Evolutionary conservation across 2,888 invertebrate genomes (phyloP), one percentile per base, ranked within the genome.

Genomic region (Dastarcus helophoroides): DNA sequence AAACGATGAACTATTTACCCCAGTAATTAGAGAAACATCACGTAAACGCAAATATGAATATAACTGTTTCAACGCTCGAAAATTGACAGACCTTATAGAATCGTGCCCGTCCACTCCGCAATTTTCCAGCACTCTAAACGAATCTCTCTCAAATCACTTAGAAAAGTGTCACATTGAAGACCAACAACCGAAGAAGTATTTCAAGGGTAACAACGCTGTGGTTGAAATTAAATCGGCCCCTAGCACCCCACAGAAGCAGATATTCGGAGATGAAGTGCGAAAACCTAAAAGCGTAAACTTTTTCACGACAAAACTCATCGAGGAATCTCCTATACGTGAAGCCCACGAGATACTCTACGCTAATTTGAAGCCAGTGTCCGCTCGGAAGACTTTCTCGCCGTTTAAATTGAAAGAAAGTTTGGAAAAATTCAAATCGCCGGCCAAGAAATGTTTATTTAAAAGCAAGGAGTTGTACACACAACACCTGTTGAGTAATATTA

Each of bases 101-200:
- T 37, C 43, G 4, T 42, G 36, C 21, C 39, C 46, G 4, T 32
- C 42, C 3, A 38, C 43, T 8, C 46, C 46, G 6, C 39, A 44
- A 38, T 46, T 48, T 39, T 55, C 53, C 2, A 58, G 56, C 37
- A 55, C 56, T 1, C 38, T 55, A 12, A 56, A 57, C 35, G 56
- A 54, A 31, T 54, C 55, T 8, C 43, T 58, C 17, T 42, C 51
- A 15, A 40, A 43, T 14, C 43, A 50, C 26, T 40, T 59, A 12
- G 52, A 56, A 37, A 48, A 49, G 12, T 50, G 51, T 32, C 40
- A 46, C 30, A 29, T 47, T 14, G 33, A 36, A 9, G 33, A 37
- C 13, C 39, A 39, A 31, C 24, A 17, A 17, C 19, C 19, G 7
- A 19, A 17, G 3, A 29, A 16, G 5, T 9, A 13, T 26, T 28